Conservation (phyloP, 2,113 vertebrate genomes). For the Chaetodon auriga region DNA sequence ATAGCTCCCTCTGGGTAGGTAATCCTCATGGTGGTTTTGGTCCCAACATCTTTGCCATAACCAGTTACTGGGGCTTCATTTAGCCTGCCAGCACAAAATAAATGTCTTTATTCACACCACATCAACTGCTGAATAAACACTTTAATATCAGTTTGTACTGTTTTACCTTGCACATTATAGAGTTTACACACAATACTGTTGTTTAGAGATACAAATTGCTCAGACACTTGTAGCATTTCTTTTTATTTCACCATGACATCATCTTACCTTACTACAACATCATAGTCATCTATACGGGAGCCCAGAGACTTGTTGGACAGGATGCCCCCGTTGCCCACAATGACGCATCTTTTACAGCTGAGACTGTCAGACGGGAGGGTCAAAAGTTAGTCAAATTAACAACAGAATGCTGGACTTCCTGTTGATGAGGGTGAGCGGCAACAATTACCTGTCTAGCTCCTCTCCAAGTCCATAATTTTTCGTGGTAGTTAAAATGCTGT, state of each 20-base stretch:
- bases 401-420: not conserved
- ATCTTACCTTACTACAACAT: conserved; percentile 95
- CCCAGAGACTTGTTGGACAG: conserved; percentile 97
- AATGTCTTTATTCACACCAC: not conserved
- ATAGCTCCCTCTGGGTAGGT: conserved; percentile 98
- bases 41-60: conserved; percentile 93
- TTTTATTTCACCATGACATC: not conserved
- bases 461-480: conserved; percentile 92
- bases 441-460: conserved; percentile 91
- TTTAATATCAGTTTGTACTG: not conserved
- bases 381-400: conserved; percentile 20
- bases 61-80: conserved; percentile 94
- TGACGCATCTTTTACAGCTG: conserved; percentile 94
- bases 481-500: conserved; percentile 91
- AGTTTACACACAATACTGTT: not conserved
- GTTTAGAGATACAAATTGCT: not conserved
- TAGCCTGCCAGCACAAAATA: conserved; percentile 82
- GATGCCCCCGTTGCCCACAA: conserved; percentile 97
- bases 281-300: conserved; percentile 93
- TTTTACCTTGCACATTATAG: not conserved
- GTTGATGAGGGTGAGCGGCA: not conserved
- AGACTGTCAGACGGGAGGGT: conserved; percentile 80
- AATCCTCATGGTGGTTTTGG: conserved; percentile 96
- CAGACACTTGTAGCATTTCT: not conserved
- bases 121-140: not conserved